phyloP scores from a whole-genome alignment of 2,888 invertebrate genomes.

The Sinelater perroti region DNA sequence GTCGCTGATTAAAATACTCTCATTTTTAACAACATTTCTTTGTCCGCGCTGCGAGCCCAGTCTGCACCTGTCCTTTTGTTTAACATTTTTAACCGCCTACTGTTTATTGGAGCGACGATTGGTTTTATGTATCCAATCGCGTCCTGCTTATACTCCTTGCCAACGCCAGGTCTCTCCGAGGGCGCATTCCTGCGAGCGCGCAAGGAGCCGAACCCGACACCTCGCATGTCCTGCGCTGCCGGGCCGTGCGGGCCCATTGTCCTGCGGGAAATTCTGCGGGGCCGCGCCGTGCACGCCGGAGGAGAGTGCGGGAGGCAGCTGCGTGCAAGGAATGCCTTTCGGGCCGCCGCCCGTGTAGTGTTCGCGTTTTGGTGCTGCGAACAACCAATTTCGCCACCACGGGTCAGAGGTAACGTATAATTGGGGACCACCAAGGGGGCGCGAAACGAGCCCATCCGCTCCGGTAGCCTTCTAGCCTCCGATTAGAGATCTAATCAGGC shows the following conservation, averaged over 20 bases:
- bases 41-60: conserved; percentile 10
- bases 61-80: conserved; percentile 22
- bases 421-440: conserved; percentile 36
- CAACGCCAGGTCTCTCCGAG: not conserved
- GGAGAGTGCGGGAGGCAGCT: not conserved
- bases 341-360: conserved; percentile 20
- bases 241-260: too few relatives aligned
- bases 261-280: too few relatives aligned
- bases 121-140: conserved; percentile 20
- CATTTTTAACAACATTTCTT: conserved; percentile 13
- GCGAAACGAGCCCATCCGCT: too few relatives aligned
- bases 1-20: conserved; percentile 12
- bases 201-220: too few relatives aligned
- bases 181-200: too few relatives aligned
- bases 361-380: conserved; percentile 29
- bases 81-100: conserved; percentile 23
- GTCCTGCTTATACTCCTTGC: conserved; percentile 2
- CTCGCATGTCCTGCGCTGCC: too few relatives aligned
- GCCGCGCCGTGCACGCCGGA: too few relatives aligned
- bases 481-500: too few relatives aligned
- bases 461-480: too few relatives aligned
- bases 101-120: conserved; percentile 23
- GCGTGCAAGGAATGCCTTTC: conserved; percentile 20
- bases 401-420: conserved; percentile 36
- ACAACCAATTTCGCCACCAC: conserved; percentile 35